Conservation (phyloP, 92 coral and sea anemone species). For the Micromussa lordhowensis region DNA sequence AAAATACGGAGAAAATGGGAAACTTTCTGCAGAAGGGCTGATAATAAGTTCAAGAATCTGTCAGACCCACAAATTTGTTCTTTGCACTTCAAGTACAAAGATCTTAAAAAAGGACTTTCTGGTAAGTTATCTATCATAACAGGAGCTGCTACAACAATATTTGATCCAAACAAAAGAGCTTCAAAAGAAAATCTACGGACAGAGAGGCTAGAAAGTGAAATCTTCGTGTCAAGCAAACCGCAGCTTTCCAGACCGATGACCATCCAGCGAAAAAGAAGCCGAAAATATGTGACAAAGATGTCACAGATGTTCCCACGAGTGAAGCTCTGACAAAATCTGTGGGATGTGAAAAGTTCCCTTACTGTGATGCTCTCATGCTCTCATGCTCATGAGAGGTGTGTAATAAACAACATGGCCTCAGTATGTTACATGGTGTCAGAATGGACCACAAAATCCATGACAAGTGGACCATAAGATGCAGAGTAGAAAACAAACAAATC, state of each 20-base stretch:
- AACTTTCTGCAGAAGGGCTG: constrained; percentile 54
- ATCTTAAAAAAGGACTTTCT: constrained; percentile 25
- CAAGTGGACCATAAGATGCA: no score
- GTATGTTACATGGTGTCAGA: no score
- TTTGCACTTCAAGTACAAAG: constrained; percentile 29
- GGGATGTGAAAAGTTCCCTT: constrained; percentile 28
- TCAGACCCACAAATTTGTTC: constrained; percentile 41
- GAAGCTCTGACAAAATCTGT: constrained; percentile 21
- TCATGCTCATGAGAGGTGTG: no score
- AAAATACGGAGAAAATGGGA: constrained; percentile 47
- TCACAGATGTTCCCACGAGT: constrained; percentile 17
- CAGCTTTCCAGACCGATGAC: constrained; percentile 44
- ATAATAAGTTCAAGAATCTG: constrained; percentile 36
- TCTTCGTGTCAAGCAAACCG: constrained; percentile 43
- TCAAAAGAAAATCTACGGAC: constrained; percentile 39
- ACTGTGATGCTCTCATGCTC: no score
- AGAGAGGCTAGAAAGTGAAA: constrained; percentile 41
- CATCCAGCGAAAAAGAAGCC: constrained; percentile 52
- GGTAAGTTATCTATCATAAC: constrained; percentile 23
- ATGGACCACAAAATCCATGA: no score
- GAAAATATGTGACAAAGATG: constrained; percentile 27
- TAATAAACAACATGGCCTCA: no score
- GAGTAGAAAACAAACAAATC: no score
- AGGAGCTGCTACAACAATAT: constrained; percentile 48
- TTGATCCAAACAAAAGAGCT: constrained; percentile 34